Evolutionary conservation across 2,113 vertebrate genomes (phyloP).

Genomic region (Stictonetta naevosa): DNA sequence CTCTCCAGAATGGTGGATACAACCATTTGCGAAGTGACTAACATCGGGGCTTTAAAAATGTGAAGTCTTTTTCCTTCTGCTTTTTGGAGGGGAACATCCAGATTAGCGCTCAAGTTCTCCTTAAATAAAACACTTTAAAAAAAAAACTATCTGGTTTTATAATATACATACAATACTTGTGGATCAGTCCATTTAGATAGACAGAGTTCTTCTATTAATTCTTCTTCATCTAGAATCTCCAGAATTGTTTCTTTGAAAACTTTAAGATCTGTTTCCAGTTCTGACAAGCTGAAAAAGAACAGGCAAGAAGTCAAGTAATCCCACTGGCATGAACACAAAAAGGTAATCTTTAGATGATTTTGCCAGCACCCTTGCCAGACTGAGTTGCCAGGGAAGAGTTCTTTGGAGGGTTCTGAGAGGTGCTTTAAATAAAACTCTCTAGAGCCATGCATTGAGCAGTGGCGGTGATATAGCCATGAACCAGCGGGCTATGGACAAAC

Average conservation of each 20-base stretch:
- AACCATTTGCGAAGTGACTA: not conserved
- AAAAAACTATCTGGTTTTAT: not conserved
- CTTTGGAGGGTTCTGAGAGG: not conserved
- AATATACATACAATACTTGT: constrained; percentile 87
- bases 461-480: not conserved
- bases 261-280: constrained; percentile 95
- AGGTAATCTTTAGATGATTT: not conserved
- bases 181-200: constrained; percentile 93
- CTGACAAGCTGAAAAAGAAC: constrained; percentile 86
- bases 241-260: constrained; percentile 94
- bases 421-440: not conserved
- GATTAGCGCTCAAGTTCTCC: not conserved
- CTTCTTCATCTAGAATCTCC: constrained; percentile 95
- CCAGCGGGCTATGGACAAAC: not conserved
- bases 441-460: not conserved
- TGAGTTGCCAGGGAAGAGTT: not conserved
- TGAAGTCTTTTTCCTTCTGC: not conserved
- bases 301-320: constrained; percentile 15
- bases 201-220: constrained; percentile 94
- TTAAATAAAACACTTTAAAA: not conserved
- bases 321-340: not conserved
- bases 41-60: not conserved
- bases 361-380: fast-evolving
- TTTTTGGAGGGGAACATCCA: not conserved
- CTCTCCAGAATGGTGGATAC: not conserved